A percentile compares a stretch with the other conserved stretches of the same genome.
Conservation (phyloP, 2,797 vertebrate species). For the Muscicapa comitata region DNA sequence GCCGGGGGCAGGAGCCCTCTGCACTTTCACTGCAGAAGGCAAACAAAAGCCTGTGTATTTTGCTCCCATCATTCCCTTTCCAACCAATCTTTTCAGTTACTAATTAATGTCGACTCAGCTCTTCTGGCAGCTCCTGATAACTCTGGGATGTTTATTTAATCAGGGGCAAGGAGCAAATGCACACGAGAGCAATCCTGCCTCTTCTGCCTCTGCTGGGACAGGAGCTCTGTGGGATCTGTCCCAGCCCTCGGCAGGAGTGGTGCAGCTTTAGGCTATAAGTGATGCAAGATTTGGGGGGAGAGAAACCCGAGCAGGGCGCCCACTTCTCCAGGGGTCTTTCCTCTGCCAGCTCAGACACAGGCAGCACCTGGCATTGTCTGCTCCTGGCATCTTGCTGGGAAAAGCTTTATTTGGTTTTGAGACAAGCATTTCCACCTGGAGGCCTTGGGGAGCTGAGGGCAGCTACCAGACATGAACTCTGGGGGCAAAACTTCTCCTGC, state of each 20-base stretch:
- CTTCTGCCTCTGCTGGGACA: not conserved
- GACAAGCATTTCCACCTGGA: not conserved
- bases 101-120: conserved; percentile 55
- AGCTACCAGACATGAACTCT: fast-evolving
- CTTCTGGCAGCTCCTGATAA: not conserved
- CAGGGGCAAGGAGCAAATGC: conserved; percentile 37
- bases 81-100: conserved; percentile 7
- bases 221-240: not conserved
- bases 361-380: not conserved
- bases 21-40: conserved; percentile 35
- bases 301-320: fast-evolving
- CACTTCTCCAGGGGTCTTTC: not conserved
- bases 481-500: not conserved
- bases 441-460: not conserved
- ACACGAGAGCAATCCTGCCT: not conserved
- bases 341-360: not conserved
- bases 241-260: fast-evolving
- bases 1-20: not conserved
- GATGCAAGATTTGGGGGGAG: not conserved
- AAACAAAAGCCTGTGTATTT: conserved; percentile 60
- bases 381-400: not conserved
- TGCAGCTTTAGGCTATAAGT: not conserved
- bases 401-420: not conserved
- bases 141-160: not conserved
- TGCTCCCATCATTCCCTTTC: conserved; percentile 23